phyloP scores from a whole-genome alignment of 2,113 vertebrate genomes.

The Naja naja region DNA sequence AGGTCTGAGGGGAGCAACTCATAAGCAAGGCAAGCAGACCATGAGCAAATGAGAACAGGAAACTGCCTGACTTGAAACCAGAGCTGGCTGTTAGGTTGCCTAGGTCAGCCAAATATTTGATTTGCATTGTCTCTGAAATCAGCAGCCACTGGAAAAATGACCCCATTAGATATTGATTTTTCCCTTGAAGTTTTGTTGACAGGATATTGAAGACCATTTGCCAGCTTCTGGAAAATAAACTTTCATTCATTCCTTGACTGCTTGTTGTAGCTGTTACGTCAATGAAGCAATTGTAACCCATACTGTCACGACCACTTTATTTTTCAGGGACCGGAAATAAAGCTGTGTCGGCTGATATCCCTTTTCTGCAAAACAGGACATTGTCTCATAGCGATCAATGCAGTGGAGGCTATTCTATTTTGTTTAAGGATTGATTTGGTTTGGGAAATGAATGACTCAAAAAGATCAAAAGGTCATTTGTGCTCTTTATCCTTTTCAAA shows the following conservation, averaged over 20 bases:
- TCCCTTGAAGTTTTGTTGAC: background rate
- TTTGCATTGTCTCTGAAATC: background rate
- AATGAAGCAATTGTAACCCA: background rate
- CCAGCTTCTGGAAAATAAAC: background rate
- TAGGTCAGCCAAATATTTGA: background rate
- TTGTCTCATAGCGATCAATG: background rate
- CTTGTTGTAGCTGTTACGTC: background rate
- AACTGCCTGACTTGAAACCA: background rate
- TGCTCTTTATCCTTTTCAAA: background rate
- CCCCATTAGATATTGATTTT: background rate
- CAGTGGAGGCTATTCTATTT: background rate
- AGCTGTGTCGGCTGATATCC: background rate
- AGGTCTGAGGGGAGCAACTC: background rate
- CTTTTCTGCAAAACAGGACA: background rate
- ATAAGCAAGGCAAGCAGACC: background rate
- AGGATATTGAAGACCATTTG: background rate
- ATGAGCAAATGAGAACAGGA: background rate
- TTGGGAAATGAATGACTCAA: background rate
- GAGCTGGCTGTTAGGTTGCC: background rate
- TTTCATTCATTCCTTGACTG: background rate
- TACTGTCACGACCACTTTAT: background rate
- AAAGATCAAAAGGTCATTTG: background rate
- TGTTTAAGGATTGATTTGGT: background rate
- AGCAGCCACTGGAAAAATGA: background rate
- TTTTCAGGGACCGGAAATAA: background rate